phyloP scores from a whole-genome alignment of 2,797 vertebrate genomes.

The Tympanoctomys barrerae region DNA sequence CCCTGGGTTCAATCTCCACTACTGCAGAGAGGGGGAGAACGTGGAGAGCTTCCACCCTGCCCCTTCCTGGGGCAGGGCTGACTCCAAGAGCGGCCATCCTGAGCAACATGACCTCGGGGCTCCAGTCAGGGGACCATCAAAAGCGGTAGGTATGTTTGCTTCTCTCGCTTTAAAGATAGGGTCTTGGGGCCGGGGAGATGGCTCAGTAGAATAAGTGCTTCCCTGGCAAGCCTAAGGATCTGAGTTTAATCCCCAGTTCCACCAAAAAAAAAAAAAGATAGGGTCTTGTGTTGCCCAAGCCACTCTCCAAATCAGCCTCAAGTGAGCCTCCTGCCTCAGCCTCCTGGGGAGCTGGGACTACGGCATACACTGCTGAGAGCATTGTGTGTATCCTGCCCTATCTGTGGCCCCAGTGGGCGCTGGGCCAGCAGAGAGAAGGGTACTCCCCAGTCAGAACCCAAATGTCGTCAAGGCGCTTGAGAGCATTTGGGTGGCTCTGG shows the following conservation, averaged over 20 bases:
- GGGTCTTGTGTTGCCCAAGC: neutral
- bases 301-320: neutral
- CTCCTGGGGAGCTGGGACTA: neutral
- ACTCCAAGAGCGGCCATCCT: neutral
- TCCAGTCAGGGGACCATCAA: neutral
- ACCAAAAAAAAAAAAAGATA: too few species aligned
- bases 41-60: neutral
- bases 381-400: neutral
- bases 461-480: neutral
- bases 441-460: neutral
- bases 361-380: rapidly evolving
- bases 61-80: neutral
- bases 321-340: neutral
- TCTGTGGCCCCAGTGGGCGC: neutral
- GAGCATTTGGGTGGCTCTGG: neutral
- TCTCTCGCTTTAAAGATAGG: neutral
- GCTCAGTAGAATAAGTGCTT: too few species aligned
- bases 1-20: neutral
- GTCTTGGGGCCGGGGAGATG: too few species aligned
- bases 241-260: too few species aligned
- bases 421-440: too few species aligned
- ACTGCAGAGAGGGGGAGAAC: neutral
- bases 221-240: too few species aligned
- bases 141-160: neutral
- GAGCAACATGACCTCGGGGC: neutral